Percentiles rank a stretch among this genome's conserved stretches.
These are phyloP conservation scores for Hylomyscus alleni DNA, from an alignment of 2,797 vertebrate genomes.

Conservation along the genomic window DNA sequence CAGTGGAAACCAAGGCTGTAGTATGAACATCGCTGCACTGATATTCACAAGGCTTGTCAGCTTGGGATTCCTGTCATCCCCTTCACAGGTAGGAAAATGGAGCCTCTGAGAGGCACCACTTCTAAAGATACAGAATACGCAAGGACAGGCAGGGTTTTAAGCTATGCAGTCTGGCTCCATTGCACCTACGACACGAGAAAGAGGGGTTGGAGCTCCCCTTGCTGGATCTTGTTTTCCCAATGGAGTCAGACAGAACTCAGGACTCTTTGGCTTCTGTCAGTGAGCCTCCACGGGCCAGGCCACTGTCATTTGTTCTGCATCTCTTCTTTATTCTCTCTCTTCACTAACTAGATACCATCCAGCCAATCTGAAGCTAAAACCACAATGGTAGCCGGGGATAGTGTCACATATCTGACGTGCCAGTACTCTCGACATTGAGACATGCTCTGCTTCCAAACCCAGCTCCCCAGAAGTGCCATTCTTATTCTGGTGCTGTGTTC, in stretches of 20 bases:
- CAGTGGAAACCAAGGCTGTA: background rate
- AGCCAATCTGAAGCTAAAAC: background rate
- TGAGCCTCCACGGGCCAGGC: background rate
- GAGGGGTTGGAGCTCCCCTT: background rate
- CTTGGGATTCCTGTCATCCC: background rate
- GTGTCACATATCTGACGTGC: background rate
- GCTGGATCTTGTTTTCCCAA: background rate
- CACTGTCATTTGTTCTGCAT: too few species aligned
- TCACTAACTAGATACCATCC: background rate
- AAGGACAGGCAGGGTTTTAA: slow-evolving; percentile 37
- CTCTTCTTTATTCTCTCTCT: background rate
- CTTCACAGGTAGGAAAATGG: slow-evolving; percentile 15
- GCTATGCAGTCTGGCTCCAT: background rate
- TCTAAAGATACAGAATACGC: background rate
- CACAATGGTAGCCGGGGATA: background rate
- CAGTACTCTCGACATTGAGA: background rate
- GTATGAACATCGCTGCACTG: background rate
- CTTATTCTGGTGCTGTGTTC: background rate
- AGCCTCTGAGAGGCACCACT: background rate
- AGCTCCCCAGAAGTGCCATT: background rate
- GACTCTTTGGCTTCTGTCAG: background rate
- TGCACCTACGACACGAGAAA: background rate
- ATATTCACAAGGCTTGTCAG: background rate
- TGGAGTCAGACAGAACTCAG: background rate
- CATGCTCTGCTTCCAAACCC: background rate